Evolutionary conservation across 30 jellyfish, hydroid and myxozoan species (phyloP), one percentile per base, ranked within the genome.

Genomic region (Calvadosia cruxmelitensis): DNA sequence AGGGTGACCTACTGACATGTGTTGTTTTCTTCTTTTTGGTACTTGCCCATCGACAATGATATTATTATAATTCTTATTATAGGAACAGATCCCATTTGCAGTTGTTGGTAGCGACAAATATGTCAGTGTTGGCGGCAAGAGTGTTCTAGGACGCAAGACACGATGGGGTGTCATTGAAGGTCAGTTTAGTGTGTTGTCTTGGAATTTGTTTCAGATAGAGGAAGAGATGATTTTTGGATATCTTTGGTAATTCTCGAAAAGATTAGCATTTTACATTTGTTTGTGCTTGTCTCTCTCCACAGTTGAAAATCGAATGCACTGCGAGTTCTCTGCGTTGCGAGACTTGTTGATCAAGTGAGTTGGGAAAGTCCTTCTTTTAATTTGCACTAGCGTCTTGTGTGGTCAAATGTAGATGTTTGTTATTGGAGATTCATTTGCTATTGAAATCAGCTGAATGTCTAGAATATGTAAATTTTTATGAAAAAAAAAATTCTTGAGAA

Each of bases 81-180:
- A 89, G 98, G 98, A 89, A 42, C 98, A 89, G 65, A 81, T 89
- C 13, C 98, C 98, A 3, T 89, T 89, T 68, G 98, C 98, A 1
- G 98, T 89, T 16, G 98, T 89, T 72, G 98, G 98, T 0, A 89
- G 98, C 69, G 98, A 89, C 67, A 78, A 77, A 49, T 77, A 79
- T 36, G 83, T 89, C 29, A 80, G 83, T 50, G 98, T 89, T 72
- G 98, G 98, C 10, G 93, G 94, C 3, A 89, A 89, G 57, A 89
- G 80, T 69, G 98, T 89, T 27, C 82, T 89, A 15, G 98, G 98
- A 29, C 63, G 98, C 33, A 89, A 89, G 74, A 89, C 98, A 20
- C 71, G 85, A 66, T 89, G 98, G 98, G 98, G 98, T 25, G 95
- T 89, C n/a, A 84, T 89, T 13, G 94, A 89, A 81, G 98, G 94